Evolutionary conservation across 2,797 vertebrate species (phyloP), one percentile per base, ranked within the genome.

Genomic region (Carduelis carduelis): DNA sequence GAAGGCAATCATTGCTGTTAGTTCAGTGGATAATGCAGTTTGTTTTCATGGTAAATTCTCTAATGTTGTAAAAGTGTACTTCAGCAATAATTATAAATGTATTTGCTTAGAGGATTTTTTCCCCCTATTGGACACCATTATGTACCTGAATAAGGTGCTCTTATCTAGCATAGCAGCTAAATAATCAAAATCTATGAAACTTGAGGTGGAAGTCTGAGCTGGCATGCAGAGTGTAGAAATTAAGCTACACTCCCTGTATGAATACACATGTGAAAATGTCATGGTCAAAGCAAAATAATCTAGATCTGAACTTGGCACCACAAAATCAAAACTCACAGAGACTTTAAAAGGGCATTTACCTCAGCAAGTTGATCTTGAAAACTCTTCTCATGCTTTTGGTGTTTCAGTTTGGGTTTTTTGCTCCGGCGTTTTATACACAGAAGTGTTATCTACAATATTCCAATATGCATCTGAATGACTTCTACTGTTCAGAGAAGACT

Each of bases 41-140:
- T 88, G 66, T 86, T 90, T 96, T 96, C 83, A 43, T 53, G 32
- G 30, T 64, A 89, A 69, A 93, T 80, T 61, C 61, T 88, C 61
- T 24, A 9, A 37, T 5, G 8, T 78, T 93, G 59, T 56, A 71
- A 18, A 90, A 63, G 49, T 68, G 30, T 43, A 52, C 27, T 78
- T 95, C 65, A 79, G 47, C 21, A 61, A 69, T 66, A 91, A 74
- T 50, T 53, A 79, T 24, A 55, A 78, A 81, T 9, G 2, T 21
- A 13, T 57, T 86, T 87, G 43, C 53, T 88, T 21, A 68, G 61
- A 74, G n/a, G 30, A n/a, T 8, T 81, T 77, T 76, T 8, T 7
- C 7, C 7, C 6, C 9, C 39, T 35, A 37, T 34, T 68, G 41
- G 49, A 55, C 30, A 71, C 30, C 41, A 68, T 34, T 53, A 57